These are phyloP conservation scores for Mus spretus DNA, from an alignment of 2,797 vertebrate genomes.

Conservation along the genomic window DNA sequence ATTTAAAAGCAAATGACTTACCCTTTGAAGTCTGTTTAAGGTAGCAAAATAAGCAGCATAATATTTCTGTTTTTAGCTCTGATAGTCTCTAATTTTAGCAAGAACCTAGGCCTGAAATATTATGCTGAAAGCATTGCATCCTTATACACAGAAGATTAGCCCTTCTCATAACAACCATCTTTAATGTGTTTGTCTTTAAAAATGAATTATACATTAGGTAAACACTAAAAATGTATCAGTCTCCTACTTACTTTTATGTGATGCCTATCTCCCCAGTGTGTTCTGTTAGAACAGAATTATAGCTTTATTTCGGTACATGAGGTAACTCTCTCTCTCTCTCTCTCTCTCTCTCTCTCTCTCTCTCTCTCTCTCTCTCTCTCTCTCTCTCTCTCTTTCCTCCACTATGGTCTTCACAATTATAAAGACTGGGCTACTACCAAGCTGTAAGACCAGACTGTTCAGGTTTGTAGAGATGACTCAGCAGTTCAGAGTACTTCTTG, in stretches of 20 bases:
- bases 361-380: too few relatives aligned
- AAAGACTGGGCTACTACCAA: neutral
- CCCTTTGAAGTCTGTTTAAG: slow-evolving; percentile 56
- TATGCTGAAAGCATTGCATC: slow-evolving; percentile 37
- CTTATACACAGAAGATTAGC: neutral
- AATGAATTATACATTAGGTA: slow-evolving; percentile 25
- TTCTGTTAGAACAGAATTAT: slow-evolving; percentile 18
- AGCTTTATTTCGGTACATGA: slow-evolving; percentile 28
- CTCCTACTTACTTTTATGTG: slow-evolving; percentile 27
- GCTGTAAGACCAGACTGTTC: neutral
- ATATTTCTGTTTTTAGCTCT: slow-evolving; percentile 69
- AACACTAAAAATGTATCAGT: slow-evolving; percentile 12
- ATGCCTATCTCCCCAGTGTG: neutral
- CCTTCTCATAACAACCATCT: slow-evolving; percentile 33
- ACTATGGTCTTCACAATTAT: neutral
- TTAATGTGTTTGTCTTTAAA: slow-evolving; percentile 55
- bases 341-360: too few relatives aligned
- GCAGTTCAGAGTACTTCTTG: neutral
- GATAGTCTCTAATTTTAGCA: slow-evolving; percentile 57
- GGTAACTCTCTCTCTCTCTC: neutral
- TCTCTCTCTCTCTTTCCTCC: neutral
- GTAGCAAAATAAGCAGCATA: slow-evolving; percentile 42
- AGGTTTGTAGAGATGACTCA: neutral
- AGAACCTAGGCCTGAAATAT: slow-evolving; percentile 14
- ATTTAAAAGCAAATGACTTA: slow-evolving; percentile 56